Evolutionary conservation across 2,113 vertebrate genomes (phyloP).

Genomic region (Entelurus aequoreus): DNA sequence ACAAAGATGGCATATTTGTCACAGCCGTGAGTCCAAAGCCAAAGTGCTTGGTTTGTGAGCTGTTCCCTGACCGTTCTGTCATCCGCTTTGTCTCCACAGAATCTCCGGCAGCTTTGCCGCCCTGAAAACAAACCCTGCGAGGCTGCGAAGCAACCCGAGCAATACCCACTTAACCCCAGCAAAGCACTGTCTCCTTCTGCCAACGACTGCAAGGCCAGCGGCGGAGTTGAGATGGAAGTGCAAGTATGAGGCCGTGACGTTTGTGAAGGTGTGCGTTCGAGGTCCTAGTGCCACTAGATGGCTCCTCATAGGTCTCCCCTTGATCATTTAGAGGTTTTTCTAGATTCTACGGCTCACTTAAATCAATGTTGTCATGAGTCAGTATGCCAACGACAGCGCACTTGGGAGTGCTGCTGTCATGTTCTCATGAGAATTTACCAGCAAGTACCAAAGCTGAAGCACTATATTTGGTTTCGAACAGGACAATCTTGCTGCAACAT

Average conservation of each 20-base stretch:
- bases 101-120: conserved; percentile 50
- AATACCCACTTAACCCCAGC: conserved; percentile 54
- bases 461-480: not conserved
- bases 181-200: conserved; percentile 15
- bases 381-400: not conserved
- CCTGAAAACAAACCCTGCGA: conserved; percentile 38
- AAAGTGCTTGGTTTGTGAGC: no score
- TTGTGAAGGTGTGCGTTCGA: not conserved
- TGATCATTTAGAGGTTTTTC: not conserved
- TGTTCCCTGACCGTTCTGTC: no score
- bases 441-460: not conserved
- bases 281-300: conserved; percentile 1
- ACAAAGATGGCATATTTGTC: no score
- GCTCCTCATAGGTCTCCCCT: not conserved
- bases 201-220: conserved; percentile 39
- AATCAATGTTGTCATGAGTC: conserved; percentile 7
- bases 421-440: not conserved
- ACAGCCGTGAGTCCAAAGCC: no score
- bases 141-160: conserved; percentile 45
- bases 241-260: conserved; percentile 36
- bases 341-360: not conserved
- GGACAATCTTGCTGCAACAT: not conserved
- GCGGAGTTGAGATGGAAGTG: conserved; percentile 49
- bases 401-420: not conserved
- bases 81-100: conserved; percentile 38